Evolutionary conservation across 2,113 vertebrate genomes (phyloP).

Genomic region (Porphyrio hochstetteri): DNA sequence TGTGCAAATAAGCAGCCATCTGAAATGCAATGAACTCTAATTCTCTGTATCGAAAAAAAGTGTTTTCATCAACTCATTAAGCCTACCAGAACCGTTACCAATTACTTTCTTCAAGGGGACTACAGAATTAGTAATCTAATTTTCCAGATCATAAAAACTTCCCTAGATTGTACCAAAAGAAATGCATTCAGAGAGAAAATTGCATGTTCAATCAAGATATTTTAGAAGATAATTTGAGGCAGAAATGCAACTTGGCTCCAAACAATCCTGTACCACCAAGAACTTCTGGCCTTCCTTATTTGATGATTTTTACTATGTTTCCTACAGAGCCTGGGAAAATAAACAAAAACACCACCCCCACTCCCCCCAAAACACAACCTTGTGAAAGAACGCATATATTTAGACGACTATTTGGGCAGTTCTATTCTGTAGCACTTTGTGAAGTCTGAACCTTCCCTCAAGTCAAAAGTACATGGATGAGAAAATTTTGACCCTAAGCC

Average conservation of each 20-base stretch:
- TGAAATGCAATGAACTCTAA: not conserved
- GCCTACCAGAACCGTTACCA: not conserved
- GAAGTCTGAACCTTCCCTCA: not conserved
- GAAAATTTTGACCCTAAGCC: not conserved
- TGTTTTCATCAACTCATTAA: not conserved
- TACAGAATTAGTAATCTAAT: not conserved
- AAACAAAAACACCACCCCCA: no score
- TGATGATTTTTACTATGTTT: not conserved
- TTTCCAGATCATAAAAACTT: not conserved
- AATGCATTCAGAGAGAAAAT: not conserved
- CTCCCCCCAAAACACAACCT: no score
- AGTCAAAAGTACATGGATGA: not conserved
- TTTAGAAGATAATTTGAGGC: not conserved
- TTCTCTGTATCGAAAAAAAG: not conserved
- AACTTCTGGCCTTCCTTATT: not conserved
- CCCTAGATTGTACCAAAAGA: not conserved
- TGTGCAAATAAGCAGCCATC: fast-evolving
- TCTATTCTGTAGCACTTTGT: not conserved
- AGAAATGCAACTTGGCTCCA: not conserved
- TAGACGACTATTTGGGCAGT: not conserved
- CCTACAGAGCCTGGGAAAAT: not conserved
- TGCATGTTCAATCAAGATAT: not conserved
- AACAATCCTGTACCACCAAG: not conserved
- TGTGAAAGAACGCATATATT: not conserved
- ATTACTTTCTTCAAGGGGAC: not conserved